Evolutionary conservation across 2,113 vertebrate species (phyloP).

Genomic region (Chaetorhynchus papuensis): DNA sequence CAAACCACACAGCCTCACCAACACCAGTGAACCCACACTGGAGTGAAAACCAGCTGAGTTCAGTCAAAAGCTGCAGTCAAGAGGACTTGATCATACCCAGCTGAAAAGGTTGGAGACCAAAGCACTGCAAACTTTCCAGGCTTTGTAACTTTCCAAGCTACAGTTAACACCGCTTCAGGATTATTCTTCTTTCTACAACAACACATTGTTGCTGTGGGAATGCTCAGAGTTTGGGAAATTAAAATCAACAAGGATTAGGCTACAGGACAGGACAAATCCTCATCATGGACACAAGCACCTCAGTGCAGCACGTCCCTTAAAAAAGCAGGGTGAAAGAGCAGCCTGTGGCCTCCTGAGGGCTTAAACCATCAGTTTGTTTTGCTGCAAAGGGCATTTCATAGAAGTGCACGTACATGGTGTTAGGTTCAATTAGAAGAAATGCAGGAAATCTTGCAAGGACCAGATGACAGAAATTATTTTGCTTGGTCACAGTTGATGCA

Average conservation of each 20-base stretch:
- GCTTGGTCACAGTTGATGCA: neutral
- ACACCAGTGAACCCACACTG: neutral
- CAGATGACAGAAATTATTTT: neutral
- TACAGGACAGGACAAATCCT: neutral
- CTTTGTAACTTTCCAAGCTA: neutral
- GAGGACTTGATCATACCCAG: too few relatives aligned
- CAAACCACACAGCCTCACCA: accelerated
- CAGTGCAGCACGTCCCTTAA: neutral
- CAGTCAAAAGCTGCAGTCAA: neutral
- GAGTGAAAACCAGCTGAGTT: neutral
- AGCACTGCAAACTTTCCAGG: neutral
- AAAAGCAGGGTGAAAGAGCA: neutral
- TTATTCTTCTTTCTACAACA: neutral
- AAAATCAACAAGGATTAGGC: neutral
- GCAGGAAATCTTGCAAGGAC: neutral
- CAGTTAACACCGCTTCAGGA: neutral
- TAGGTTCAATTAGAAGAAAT: neutral
- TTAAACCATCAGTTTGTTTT: neutral
- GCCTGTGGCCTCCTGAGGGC: neutral
- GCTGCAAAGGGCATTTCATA: neutral
- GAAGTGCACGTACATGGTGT: neutral
- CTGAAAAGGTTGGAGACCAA: neutral
- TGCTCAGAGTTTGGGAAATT: neutral
- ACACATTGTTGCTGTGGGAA: neutral
- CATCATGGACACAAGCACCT: neutral